phyloP scores from a whole-genome alignment of 2,888 invertebrate species.

The Dromius quadrimaculatus region DNA sequence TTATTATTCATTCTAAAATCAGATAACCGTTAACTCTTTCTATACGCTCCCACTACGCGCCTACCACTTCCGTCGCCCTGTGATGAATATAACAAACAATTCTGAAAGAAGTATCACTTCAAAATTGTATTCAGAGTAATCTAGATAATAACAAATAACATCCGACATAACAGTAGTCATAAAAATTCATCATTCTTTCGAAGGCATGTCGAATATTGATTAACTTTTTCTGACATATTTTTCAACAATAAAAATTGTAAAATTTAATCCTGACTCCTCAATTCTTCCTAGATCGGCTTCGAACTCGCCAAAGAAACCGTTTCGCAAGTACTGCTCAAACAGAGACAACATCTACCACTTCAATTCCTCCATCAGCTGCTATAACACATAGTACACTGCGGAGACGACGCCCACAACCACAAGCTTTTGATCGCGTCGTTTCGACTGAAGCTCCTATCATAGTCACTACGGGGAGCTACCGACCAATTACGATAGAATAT shows the following conservation, averaged over 20 bases:
- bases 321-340: slow-evolving; percentile 12
- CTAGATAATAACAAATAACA: too few species aligned
- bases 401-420: slow-evolving; percentile 38
- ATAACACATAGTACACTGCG: neutral
- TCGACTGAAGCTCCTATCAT: neutral
- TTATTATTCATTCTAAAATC: too few species aligned
- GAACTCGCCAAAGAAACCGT: slow-evolving; percentile 19
- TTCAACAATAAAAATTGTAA: neutral
- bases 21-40: too few species aligned
- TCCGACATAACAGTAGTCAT: too few species aligned
- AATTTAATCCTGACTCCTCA: neutral
- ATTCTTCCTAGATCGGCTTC: slow-evolving; percentile 24
- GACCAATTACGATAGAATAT: slow-evolving; percentile 41
- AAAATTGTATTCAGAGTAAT: too few species aligned
- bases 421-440: neutral
- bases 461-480: slow-evolving; percentile 40
- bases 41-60: too few species aligned
- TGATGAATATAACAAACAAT: too few species aligned
- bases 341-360: neutral
- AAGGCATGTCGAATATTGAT: too few species aligned
- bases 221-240: neutral
- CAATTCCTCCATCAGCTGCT: neutral
- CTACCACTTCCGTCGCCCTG: too few species aligned
- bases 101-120: too few species aligned
- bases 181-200: too few species aligned